Conservation (phyloP, 2,113 vertebrate genomes). For the Accipiter virgatus region DNA sequence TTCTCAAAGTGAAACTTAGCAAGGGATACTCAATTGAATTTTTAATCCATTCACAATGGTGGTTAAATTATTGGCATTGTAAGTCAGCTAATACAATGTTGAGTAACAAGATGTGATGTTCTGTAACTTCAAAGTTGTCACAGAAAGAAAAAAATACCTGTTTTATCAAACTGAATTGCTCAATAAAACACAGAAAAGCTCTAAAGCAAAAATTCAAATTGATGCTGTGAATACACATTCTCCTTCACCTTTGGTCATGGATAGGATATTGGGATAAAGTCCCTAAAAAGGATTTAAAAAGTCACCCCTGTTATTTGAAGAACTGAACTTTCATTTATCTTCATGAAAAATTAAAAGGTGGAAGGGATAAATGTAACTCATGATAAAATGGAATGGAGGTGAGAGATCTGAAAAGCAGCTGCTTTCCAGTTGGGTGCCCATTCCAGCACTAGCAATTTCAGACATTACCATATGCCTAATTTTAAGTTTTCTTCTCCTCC, state of each 20-base stretch:
- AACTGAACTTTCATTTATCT: neutral
- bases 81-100: neutral
- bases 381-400: neutral
- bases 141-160: neutral
- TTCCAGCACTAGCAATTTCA: slow-evolving; percentile 75
- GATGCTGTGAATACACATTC: neutral
- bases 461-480: slow-evolving; percentile 74
- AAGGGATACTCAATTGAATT: neutral
- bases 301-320: neutral
- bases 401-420: neutral
- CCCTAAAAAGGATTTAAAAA: neutral
- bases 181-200: neutral
- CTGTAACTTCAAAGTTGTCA: neutral
- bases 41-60: neutral
- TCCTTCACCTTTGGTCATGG: neutral
- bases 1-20: neutral
- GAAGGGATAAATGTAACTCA: neutral
- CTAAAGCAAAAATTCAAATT: neutral
- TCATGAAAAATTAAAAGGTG: neutral
- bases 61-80: neutral
- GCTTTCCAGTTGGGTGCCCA: slow-evolving; percentile 66
- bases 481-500: slow-evolving; percentile 49
- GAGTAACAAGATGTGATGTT: neutral
- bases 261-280: neutral
- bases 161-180: neutral